A percentile compares a stretch with the other conserved stretches of the same genome.
Conservation (phyloP, 2,113 vertebrate genomes). For the Ammodytes marinus region DNA sequence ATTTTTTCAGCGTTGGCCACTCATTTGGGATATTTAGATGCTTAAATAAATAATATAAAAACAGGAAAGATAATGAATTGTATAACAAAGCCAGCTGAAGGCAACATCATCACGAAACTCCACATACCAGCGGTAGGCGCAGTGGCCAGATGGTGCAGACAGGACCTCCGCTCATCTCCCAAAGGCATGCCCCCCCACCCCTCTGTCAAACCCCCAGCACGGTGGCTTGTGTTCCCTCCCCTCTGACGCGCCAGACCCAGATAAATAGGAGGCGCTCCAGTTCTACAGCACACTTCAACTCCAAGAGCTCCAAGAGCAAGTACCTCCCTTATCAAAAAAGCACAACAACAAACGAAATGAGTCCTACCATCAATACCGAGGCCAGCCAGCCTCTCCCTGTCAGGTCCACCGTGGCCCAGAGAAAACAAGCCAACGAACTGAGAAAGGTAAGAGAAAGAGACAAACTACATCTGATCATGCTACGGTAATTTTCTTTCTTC, state of each 20-base stretch:
- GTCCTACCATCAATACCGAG: constrained; percentile 65
- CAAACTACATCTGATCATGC: not conserved
- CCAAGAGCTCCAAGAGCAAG: constrained; percentile 35
- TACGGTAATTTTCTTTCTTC: not conserved
- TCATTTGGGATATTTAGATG: not conserved
- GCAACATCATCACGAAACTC: constrained; percentile 22
- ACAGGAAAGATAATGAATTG: not conserved
- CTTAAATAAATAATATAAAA: not conserved
- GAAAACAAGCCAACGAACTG: constrained; percentile 83
- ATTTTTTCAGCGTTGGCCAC: not conserved
- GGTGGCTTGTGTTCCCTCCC: constrained; percentile 66
- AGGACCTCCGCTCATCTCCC: constrained; percentile 51
- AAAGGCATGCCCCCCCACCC: constrained; percentile 51
- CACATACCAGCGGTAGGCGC: constrained; percentile 73
- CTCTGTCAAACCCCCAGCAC: constrained; percentile 37
- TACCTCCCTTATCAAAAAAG: constrained; percentile 23
- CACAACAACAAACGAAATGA: constrained; percentile 67
- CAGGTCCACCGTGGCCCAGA: constrained; percentile 85
- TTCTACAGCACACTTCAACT: constrained; percentile 50
- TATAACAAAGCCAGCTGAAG: not conserved
- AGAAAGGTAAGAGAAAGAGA: constrained; percentile 84
- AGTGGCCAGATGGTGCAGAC: constrained; percentile 78
- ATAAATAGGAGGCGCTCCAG: constrained; percentile 76
- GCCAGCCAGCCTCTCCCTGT: constrained; percentile 52
- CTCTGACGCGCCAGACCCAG: constrained; percentile 60